Evolutionary conservation across 2,113 vertebrate genomes (phyloP).

Genomic region (Paracanthobrama guichenoti): DNA sequence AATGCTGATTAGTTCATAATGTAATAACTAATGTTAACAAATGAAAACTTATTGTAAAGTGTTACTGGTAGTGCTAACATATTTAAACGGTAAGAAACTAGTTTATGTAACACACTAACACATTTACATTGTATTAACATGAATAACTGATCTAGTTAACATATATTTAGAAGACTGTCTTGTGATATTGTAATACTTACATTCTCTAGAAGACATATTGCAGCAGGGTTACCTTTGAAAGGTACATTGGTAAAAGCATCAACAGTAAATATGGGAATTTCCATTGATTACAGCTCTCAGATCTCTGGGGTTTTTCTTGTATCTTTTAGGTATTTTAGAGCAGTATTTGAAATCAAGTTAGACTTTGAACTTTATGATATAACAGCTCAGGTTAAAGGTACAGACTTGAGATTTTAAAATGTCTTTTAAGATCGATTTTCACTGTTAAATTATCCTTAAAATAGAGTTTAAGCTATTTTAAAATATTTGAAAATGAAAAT

Average conservation of each 20-base stretch:
- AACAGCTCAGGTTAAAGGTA: neutral
- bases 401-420: neutral
- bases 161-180: neutral
- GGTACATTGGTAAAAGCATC: slow-evolving; percentile 82
- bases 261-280: slow-evolving; percentile 79
- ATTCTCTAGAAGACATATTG: slow-evolving; percentile 84
- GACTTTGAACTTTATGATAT: slow-evolving; percentile 12
- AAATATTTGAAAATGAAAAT: too few relatives aligned
- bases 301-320: neutral
- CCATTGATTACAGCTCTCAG: slow-evolving; percentile 61
- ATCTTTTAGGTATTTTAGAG: neutral
- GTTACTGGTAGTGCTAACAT: too few relatives aligned
- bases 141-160: neutral
- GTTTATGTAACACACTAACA: too few relatives aligned
- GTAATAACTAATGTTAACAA: too few relatives aligned
- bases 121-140: neutral
- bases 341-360: neutral
- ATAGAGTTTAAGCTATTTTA: too few relatives aligned
- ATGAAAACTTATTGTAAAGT: too few relatives aligned
- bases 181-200: slow-evolving; percentile 80
- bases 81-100: too few relatives aligned
- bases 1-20: too few relatives aligned
- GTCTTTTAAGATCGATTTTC: neutral
- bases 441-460: neutral
- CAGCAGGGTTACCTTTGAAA: slow-evolving; percentile 87